Percentiles rank a stretch among this genome's conserved stretches.
phyloP scores from a whole-genome alignment of 1,140 invertebrate species.

The Apocrypta bakeri region DNA sequence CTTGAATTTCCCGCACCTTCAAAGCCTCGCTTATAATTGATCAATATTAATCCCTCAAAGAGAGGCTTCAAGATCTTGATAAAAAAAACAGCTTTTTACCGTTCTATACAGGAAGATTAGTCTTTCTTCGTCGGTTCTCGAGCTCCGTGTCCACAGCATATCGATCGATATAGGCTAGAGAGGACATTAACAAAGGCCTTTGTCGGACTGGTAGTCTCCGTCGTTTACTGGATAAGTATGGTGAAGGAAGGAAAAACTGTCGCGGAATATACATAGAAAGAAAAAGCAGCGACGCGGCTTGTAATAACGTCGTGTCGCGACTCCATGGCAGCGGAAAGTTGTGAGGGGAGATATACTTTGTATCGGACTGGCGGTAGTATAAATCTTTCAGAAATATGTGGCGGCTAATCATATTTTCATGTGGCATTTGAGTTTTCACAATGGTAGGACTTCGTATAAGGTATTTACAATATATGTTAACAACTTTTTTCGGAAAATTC shows the following conservation, averaged over 20 bases:
- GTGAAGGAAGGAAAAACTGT: conserved; percentile 13
- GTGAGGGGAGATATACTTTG: background rate
- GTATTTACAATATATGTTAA: no score
- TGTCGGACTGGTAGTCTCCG: conserved; percentile 33
- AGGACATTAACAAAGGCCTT: conserved; percentile 47
- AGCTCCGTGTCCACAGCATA: background rate
- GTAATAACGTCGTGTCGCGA: background rate
- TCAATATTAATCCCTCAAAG: conserved; percentile 7
- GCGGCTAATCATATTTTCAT: background rate
- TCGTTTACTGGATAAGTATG: background rate
- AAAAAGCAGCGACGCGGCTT: background rate
- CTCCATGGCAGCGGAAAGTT: background rate
- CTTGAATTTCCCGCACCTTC: background rate
- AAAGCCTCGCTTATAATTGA: background rate
- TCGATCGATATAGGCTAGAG: conserved; percentile 4
- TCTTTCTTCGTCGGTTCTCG: background rate
- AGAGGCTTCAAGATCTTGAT: background rate
- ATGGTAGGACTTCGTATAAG: no score
- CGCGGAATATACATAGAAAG: background rate
- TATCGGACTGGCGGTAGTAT: background rate
- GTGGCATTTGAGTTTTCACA: no score
- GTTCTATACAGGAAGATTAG: background rate
- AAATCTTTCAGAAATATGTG: background rate
- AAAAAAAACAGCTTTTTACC: background rate
- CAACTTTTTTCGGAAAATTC: no score